These are phyloP conservation scores for Eueides isabella DNA, from an alignment of 1,140 invertebrate genomes.

Conservation along the genomic window DNA sequence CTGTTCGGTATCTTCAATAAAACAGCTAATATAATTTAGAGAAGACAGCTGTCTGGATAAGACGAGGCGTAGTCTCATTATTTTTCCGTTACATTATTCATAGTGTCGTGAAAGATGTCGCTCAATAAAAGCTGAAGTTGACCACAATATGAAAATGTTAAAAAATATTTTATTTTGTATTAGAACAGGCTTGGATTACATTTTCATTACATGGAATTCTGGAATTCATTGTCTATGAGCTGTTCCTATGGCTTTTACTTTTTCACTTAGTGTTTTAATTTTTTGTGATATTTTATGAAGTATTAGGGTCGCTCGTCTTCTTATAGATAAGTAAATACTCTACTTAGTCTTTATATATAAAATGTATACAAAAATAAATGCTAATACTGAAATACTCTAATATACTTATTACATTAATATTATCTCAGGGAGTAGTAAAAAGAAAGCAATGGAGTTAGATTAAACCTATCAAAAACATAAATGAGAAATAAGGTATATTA, in stretches of 20 bases:
- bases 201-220: background rate
- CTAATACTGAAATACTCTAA: too few relatives aligned
- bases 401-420: too few relatives aligned
- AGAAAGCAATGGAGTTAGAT: too few relatives aligned
- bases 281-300: background rate
- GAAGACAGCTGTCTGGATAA: slow-evolving; percentile 6
- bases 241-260: background rate
- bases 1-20: slow-evolving; percentile 25
- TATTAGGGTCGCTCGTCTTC: background rate
- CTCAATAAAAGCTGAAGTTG: slow-evolving; percentile 14
- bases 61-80: slow-evolving; percentile 7
- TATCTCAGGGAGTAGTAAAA: too few relatives aligned
- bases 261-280: background rate
- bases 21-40: slow-evolving; percentile 23
- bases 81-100: slow-evolving; percentile 27
- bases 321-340: background rate
- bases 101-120: slow-evolving; percentile 18
- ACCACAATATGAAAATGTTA: slow-evolving; percentile 1
- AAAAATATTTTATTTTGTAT: background rate
- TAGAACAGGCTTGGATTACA: background rate
- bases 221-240: background rate
- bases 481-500: too few relatives aligned
- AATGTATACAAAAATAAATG: background rate
- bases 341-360: too few relatives aligned
- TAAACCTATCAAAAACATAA: too few relatives aligned